Conservation (phyloP, 2,113 vertebrate genomes). For the Sitta europaea region DNA sequence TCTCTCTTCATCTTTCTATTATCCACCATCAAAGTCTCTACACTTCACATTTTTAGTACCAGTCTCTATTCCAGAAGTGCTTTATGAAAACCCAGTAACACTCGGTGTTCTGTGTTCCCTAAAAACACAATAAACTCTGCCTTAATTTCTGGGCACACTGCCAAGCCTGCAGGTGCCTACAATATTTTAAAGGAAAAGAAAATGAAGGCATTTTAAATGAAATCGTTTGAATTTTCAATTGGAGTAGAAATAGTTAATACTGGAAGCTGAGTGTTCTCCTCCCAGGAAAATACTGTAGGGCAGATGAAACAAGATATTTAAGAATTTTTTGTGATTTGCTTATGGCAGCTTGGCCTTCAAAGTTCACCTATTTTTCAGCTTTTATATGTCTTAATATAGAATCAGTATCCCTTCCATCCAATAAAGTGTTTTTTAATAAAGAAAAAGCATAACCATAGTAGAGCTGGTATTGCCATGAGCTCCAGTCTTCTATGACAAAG, state of each 20-base stretch:
- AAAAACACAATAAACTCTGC: neutral
- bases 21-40: neutral
- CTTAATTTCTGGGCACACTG: neutral
- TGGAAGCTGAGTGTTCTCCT: neutral
- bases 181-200: neutral
- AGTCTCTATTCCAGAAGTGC: neutral
- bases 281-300: neutral
- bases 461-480: neutral
- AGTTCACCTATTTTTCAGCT: neutral
- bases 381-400: neutral
- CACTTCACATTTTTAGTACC: neutral
- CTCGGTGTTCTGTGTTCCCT: neutral
- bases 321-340: neutral
- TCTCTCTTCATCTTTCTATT: neutral
- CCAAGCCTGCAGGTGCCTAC: neutral
- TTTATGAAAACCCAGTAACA: neutral
- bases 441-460: neutral
- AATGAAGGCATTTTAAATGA: neutral
- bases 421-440: neutral
- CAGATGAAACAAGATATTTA: neutral
- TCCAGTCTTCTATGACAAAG: rapidly evolving
- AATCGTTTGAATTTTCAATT: neutral
- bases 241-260: neutral
- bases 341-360: neutral
- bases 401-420: neutral